Base-by-base conservation (phyloP, 1,140 invertebrate genomes). In the Cyclargus thomasi region DNA sequence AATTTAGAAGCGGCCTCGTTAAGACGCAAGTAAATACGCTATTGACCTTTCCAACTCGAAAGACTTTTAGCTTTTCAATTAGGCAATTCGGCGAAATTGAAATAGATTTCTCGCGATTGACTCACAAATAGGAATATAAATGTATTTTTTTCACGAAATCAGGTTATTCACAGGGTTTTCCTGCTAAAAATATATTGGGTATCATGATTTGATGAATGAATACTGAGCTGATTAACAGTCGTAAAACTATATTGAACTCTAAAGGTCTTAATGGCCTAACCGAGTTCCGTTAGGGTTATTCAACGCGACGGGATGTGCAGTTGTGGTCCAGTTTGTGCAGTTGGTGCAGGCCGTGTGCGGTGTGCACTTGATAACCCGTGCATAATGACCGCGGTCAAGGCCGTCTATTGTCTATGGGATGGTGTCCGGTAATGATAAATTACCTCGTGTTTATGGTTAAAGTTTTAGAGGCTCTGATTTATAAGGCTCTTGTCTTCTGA, bases 351-450 rank as follows among this genome's bases (percentile, higher is more conserved):
- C 39, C 39, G 39, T 47, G 39, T 47, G 39, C 39, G 14, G 39
- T 47, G 36, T 39, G 39, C 39, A 47, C 39, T 47, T 16, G 39
- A 47, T 47, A 47, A 47, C 29, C 29, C 39, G 11, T 55, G 55
- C 55, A 59, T 59, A 59, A 59, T 59, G 55, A 17, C 55, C 18
- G 53, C 55, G 55, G 55, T 59, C 55, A 59, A 59, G 55, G 55
- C 20, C 17, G 18, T 18, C 55, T 21, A 59, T 59, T 59, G 55
- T 59, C 18, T 59, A 21, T 21, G 5, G 55, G 18, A 59, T 59
- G 0, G 39, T 47, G 39, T 11, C 39, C 11, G 39, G 10, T 47
- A 47, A 47, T 47, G 39, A 16, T 47, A 47, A 14, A 47, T 47
- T 47, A 47, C 39, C 14, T 47, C 39, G 11, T 47, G 39, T 47